These are phyloP conservation scores for Illadopsis cleaveri DNA, from an alignment of 2,113 vertebrate species.

Conservation along the genomic window DNA sequence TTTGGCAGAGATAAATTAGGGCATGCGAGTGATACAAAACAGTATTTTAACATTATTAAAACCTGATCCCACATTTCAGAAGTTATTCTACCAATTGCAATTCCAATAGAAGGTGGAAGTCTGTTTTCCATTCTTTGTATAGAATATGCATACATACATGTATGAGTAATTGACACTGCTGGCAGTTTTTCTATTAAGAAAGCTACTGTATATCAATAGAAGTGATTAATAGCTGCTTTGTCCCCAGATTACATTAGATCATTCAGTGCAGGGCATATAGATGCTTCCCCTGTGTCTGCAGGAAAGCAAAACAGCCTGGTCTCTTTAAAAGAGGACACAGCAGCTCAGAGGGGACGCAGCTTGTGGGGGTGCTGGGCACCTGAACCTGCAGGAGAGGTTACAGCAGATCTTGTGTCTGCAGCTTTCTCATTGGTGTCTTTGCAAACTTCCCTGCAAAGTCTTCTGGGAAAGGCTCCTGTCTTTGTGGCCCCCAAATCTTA, in stretches of 20 bases:
- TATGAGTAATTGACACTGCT: not conserved
- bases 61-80: conserved; percentile 24
- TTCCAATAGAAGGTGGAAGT: not conserved
- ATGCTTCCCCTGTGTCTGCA: not conserved
- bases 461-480: not conserved
- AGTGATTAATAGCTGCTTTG: conserved; percentile 45
- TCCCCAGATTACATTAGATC: not conserved
- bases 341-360: not conserved
- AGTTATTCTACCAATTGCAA: not conserved
- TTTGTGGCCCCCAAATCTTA: not conserved
- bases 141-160: not conserved
- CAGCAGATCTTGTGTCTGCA: not conserved
- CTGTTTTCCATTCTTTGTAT: conserved; percentile 13
- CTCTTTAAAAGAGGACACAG: not conserved
- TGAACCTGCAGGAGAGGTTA: not conserved
- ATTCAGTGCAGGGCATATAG: not conserved
- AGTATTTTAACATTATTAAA: conserved; percentile 38
- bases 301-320: not conserved
- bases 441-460: not conserved
- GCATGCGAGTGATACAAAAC: not conserved
- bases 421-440: rapidly evolving
- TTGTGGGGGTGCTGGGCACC: not conserved
- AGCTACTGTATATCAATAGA: conserved; percentile 6
- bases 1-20: conserved; percentile 52
- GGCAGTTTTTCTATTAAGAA: conserved; percentile 3